A percentile compares a stretch with the other conserved stretches of the same genome.
These are phyloP conservation scores for Xiphorhynchus elegans DNA, from an alignment of 2,113 vertebrate genomes.

Conservation along the genomic window DNA sequence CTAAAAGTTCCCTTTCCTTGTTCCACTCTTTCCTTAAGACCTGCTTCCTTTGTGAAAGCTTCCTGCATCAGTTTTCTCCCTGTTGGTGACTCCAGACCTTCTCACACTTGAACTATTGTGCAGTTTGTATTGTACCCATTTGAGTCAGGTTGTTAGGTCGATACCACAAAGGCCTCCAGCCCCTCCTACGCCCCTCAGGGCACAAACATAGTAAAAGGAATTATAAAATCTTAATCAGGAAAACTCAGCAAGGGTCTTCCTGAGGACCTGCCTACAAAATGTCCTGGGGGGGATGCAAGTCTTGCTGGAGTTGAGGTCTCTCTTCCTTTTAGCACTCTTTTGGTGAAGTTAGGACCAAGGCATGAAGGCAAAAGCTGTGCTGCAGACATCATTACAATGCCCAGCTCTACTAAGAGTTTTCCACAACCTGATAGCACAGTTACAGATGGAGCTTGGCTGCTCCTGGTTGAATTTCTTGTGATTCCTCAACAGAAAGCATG, in stretches of 20 bases:
- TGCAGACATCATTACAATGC: not conserved
- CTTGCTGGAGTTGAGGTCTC: not conserved
- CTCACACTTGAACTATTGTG: constrained; percentile 3
- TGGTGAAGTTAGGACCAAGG: not conserved
- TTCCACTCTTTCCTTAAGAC: constrained; percentile 7
- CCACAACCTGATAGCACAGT: not conserved
- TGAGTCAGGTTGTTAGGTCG: not conserved
- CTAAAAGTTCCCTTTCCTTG: not conserved
- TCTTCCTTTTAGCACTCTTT: not conserved
- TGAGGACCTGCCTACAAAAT: not conserved
- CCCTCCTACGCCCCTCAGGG: not conserved
- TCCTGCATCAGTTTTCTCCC: constrained; percentile 6
- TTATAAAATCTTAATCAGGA: constrained; percentile 26
- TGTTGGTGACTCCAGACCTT: not conserved
- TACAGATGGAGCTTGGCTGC: not conserved
- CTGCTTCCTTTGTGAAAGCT: constrained; percentile 30
- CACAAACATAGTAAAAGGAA: constrained; percentile 2
- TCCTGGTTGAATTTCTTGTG: not conserved
- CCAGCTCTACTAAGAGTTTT: not conserved
- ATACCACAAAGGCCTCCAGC: not conserved
- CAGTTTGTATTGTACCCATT: not conserved
- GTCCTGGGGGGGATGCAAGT: not conserved
- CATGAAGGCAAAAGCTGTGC: not conserved
- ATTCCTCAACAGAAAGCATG: not conserved
- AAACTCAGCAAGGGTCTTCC: not conserved